phyloP scores from a whole-genome alignment of 2,888 invertebrate species.

The Agrochola lota region DNA sequence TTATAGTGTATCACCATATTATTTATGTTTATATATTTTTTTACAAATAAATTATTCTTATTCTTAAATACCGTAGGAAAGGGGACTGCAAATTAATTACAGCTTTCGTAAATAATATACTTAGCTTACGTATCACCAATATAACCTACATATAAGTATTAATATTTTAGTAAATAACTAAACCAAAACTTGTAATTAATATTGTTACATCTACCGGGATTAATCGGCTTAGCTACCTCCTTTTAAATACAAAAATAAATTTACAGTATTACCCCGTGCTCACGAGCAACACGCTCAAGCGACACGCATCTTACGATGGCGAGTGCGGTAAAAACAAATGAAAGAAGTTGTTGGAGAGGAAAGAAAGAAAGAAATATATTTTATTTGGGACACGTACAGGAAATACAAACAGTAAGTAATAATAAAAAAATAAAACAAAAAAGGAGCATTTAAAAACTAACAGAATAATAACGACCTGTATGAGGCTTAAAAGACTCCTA shows the following conservation, averaged over 20 bases:
- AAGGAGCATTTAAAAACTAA: too few relatives aligned
- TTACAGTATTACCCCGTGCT: neutral
- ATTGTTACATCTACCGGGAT: neutral
- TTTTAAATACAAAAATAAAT: slow-evolving; percentile 24
- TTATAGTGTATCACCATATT: too few relatives aligned
- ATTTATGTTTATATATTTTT: too few relatives aligned
- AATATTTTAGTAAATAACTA: neutral
- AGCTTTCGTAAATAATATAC: slow-evolving; percentile 1
- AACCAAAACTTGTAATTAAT: slow-evolving; percentile 23
- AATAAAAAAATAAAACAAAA: too few relatives aligned
- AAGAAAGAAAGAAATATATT: too few relatives aligned
- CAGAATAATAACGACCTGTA: too few relatives aligned
- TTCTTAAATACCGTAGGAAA: too few relatives aligned
- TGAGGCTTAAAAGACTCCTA: too few relatives aligned
- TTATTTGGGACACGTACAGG: too few relatives aligned
- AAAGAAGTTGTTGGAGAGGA: neutral
- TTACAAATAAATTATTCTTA: too few relatives aligned
- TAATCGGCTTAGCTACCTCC: slow-evolving; percentile 16
- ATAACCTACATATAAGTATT: neutral
- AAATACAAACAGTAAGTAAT: too few relatives aligned
- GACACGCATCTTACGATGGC: too few relatives aligned
- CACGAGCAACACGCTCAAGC: neutral
- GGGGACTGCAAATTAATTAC: neutral
- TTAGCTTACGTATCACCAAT: neutral
- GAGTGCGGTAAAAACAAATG: neutral